Evolutionary conservation across 1,140 invertebrate species (phyloP).

Genomic region (Cataglyphis hispanica): DNA sequence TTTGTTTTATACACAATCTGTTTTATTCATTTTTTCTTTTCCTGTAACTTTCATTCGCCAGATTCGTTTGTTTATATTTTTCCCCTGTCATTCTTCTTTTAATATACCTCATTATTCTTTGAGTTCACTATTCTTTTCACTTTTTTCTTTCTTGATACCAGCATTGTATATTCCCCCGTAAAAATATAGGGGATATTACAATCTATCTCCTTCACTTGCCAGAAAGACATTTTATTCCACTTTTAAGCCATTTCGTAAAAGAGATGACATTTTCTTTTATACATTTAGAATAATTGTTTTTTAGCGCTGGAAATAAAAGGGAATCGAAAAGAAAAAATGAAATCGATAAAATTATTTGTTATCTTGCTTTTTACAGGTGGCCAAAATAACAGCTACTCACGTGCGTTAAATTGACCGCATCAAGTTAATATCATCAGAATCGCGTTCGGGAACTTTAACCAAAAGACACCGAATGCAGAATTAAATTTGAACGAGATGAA

Average conservation of each 20-base stretch:
- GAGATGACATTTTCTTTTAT: slow-evolving; percentile 29
- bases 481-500: slow-evolving; percentile 62
- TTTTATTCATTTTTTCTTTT: background rate
- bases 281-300: slow-evolving; percentile 25
- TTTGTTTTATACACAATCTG: slow-evolving; percentile 19
- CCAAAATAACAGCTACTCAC: slow-evolving; percentile 28
- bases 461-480: slow-evolving; percentile 52
- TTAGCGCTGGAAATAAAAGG: background rate
- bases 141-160: slow-evolving; percentile 6
- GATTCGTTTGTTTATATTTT: slow-evolving; percentile 21
- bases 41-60: slow-evolving; percentile 31
- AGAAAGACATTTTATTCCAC: slow-evolving; percentile 32
- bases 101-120: slow-evolving; percentile 36
- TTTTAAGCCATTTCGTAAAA: slow-evolving; percentile 34
- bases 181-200: slow-evolving; percentile 46
- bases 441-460: slow-evolving; percentile 43
- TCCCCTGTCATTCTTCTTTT: slow-evolving; percentile 27
- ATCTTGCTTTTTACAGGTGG: slow-evolving; percentile 27
- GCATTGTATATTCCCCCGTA: slow-evolving; percentile 13
- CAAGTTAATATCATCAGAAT: slow-evolving; percentile 57
- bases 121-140: slow-evolving; percentile 7
- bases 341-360: slow-evolving; percentile 12
- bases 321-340: background rate
- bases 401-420: slow-evolving; percentile 67
- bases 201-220: slow-evolving; percentile 46